Evolutionary conservation across 2,888 invertebrate species (phyloP).

Genomic region (Hipparchia sbordonii): DNA sequence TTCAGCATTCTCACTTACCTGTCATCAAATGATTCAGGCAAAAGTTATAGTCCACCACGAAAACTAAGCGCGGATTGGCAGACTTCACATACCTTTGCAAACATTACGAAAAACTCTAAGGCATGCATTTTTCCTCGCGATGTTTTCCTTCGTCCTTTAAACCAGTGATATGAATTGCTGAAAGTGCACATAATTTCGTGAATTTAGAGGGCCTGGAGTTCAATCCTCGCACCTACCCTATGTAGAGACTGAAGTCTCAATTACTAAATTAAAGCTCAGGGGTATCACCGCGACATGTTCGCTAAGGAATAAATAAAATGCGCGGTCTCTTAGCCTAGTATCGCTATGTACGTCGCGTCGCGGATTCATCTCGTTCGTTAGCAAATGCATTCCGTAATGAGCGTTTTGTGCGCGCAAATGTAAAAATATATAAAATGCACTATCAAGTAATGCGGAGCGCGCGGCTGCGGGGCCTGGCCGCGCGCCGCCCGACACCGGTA

Average conservation of each 20-base stretch:
- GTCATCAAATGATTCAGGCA: too few species aligned
- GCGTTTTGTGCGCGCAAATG: slow-evolving; percentile 69
- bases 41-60: neutral
- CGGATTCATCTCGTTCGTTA: slow-evolving; percentile 66
- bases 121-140: neutral
- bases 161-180: too few species aligned
- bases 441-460: slow-evolving; percentile 46
- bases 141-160: neutral
- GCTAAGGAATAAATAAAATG: neutral
- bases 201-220: too few species aligned
- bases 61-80: neutral
- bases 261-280: too few species aligned
- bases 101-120: neutral
- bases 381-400: slow-evolving; percentile 76
- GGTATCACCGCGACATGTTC: too few species aligned
- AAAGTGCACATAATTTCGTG: too few species aligned
- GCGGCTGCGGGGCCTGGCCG: neutral
- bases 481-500: neutral
- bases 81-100: neutral
- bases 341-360: slow-evolving; percentile 36
- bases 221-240: too few species aligned
- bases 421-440: slow-evolving; percentile 71
- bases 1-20: too few species aligned
- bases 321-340: slow-evolving; percentile 10
- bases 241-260: too few species aligned